Evolutionary conservation across 2,888 invertebrate species (phyloP).

Genomic region (Octonoba sinensis): DNA sequence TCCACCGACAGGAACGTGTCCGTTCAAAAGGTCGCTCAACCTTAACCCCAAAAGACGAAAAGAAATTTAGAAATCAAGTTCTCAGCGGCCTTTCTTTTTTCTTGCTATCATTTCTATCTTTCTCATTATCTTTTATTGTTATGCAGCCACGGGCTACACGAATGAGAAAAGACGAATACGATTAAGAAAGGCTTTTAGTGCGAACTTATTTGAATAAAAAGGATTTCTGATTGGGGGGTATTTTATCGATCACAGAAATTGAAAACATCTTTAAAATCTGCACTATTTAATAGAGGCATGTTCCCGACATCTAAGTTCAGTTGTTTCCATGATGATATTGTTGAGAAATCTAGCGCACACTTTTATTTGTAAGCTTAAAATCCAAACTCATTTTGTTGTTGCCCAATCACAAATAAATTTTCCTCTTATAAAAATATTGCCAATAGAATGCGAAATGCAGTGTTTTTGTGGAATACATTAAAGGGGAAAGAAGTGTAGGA

Average conservation of each 20-base stretch:
- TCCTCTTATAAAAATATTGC: too few relatives aligned
- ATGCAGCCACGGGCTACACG: slow-evolving; percentile 29
- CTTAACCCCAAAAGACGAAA: slow-evolving; percentile 30
- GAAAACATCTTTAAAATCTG: not conserved
- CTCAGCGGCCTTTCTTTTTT: slow-evolving; percentile 22
- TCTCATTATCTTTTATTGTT: slow-evolving; percentile 56
- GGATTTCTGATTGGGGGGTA: not conserved
- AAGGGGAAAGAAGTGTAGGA: too few relatives aligned
- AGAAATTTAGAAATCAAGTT: slow-evolving; percentile 48
- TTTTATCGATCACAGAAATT: not conserved
- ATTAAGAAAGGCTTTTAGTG: slow-evolving; percentile 21
- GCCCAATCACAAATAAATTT: too few relatives aligned
- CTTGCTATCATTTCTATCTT: slow-evolving; percentile 20
- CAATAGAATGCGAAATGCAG: too few relatives aligned
- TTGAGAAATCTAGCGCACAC: too few relatives aligned
- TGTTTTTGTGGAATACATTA: too few relatives aligned
- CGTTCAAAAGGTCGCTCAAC: slow-evolving; percentile 50
- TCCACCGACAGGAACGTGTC: not conserved
- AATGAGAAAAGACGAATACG: slow-evolving; percentile 19
- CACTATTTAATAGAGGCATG: too few relatives aligned
- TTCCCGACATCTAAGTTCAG: too few relatives aligned
- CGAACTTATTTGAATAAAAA: not conserved
- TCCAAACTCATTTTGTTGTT: too few relatives aligned
- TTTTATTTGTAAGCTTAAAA: too few relatives aligned
- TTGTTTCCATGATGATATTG: too few relatives aligned